Evolutionary conservation across 2,888 invertebrate species (phyloP).

Genomic region (Amiota communis): DNA sequence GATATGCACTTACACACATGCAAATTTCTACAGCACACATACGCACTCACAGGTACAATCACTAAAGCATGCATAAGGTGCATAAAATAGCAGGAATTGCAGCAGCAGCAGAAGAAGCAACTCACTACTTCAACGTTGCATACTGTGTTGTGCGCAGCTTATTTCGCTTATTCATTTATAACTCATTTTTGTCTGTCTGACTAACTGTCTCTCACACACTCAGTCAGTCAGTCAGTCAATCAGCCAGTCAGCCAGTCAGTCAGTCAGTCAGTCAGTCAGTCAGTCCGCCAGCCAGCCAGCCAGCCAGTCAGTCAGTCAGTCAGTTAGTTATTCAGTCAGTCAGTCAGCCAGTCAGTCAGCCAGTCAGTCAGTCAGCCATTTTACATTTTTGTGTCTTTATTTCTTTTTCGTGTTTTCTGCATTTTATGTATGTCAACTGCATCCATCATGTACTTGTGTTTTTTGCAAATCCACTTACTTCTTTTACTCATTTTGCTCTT

Average conservation of each 20-base stretch:
- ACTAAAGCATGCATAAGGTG: too few species aligned
- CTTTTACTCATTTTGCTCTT: too few species aligned
- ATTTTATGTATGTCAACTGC: too few species aligned
- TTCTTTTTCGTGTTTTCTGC: too few species aligned
- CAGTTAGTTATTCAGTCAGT: too few species aligned
- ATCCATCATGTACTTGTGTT: too few species aligned
- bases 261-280: not conserved
- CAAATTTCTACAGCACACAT: too few species aligned
- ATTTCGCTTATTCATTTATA: too few species aligned
- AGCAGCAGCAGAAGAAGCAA: not conserved
- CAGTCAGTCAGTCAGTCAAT: not conserved
- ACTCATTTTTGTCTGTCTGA: not conserved
- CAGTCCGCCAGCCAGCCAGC: too few species aligned
- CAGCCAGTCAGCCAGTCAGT: not conserved
- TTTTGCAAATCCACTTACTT: too few species aligned
- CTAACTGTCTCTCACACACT: not conserved
- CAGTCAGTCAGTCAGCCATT: not conserved
- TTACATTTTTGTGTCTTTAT: not conserved
- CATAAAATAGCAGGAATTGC: not conserved
- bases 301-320: not conserved
- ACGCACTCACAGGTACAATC: not conserved
- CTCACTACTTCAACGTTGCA: not conserved
- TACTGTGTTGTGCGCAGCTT: not conserved
- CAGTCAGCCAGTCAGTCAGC: not conserved
- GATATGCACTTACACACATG: not conserved